Conservation (phyloP, 2,113 vertebrate genomes). For the Phylloscopus whistleri region DNA sequence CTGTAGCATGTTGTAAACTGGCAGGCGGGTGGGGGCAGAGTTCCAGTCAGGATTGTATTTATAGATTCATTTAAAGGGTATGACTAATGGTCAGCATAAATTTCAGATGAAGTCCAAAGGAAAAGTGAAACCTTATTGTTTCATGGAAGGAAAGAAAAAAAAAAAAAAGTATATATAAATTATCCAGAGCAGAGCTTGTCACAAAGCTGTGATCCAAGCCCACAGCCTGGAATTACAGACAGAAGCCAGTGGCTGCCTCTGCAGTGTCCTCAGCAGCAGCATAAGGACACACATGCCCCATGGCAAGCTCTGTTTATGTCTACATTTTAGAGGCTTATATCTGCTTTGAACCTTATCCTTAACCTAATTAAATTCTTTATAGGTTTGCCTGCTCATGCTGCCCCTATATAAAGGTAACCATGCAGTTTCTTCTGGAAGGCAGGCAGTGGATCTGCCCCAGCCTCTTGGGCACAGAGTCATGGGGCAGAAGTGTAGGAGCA, state of each 20-base stretch:
- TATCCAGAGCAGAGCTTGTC: not conserved
- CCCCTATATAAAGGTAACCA: not conserved
- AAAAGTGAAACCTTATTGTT: conserved; percentile 50
- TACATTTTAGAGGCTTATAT: not conserved
- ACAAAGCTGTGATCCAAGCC: not conserved
- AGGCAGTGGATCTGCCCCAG: not conserved
- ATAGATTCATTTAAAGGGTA: not conserved
- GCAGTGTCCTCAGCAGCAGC: conserved; percentile 19
- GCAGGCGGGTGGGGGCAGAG: not conserved
- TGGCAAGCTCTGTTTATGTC: conserved; percentile 28
- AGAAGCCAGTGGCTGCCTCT: conserved; percentile 4
- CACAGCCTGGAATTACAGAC: not conserved
- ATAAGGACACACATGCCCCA: conserved; percentile 15
- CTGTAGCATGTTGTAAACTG: not conserved
- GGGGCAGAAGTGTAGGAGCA: not conserved
- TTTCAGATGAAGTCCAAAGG: not conserved
- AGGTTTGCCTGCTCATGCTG: not conserved
- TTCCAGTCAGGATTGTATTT: not conserved
- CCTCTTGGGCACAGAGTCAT: rapidly evolving
- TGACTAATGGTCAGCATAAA: conserved; percentile 6
- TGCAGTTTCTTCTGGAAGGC: not conserved
- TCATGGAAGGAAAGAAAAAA: not conserved
- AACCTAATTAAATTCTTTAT: not conserved
- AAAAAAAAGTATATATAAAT: not conserved
- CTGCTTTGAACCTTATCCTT: conserved; percentile 13